Conservation (phyloP, 2,888 invertebrate species). For the Cyrtodaria siliqua region DNA sequence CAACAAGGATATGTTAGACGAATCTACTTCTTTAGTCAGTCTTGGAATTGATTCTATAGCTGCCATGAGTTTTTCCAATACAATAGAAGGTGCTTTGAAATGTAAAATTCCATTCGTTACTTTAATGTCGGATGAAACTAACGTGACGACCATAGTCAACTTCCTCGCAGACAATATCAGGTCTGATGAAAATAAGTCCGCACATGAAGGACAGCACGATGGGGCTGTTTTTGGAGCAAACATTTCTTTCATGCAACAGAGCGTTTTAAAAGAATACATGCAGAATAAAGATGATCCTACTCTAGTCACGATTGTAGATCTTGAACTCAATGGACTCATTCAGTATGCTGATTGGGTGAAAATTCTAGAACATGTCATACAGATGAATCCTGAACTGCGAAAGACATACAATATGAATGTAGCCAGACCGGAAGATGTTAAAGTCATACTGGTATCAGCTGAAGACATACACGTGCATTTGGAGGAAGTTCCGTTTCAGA, state of each 20-base stretch:
- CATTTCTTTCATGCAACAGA: conserved; percentile 19
- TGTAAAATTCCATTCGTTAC: conserved; percentile 12
- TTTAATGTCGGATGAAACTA: conserved; percentile 4
- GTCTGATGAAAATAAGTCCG: not conserved
- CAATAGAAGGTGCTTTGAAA: conserved; percentile 1
- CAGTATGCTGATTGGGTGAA: not conserved
- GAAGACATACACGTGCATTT: not conserved
- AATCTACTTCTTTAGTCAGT: not conserved
- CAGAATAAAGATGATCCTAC: not conserved
- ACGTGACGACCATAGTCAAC: not conserved
- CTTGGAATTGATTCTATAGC: conserved; percentile 24
- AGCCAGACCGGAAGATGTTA: not conserved
- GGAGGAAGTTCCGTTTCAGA: not conserved
- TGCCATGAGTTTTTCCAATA: conserved; percentile 14
- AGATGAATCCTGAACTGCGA: conserved; percentile 10
- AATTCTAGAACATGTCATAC: conserved; percentile 12
- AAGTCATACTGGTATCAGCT: conserved; percentile 1
- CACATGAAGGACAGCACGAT: not conserved
- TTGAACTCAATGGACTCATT: conserved; percentile 1
- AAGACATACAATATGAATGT: not conserved
- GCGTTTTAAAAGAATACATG: not conserved
- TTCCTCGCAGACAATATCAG: not conserved
- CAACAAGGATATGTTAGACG: not conserved
- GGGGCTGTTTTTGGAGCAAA: not conserved
- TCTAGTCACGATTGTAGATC: not conserved